Evolutionary conservation across 2,113 vertebrate species (phyloP).

Genomic region (Oryzias celebensis): DNA sequence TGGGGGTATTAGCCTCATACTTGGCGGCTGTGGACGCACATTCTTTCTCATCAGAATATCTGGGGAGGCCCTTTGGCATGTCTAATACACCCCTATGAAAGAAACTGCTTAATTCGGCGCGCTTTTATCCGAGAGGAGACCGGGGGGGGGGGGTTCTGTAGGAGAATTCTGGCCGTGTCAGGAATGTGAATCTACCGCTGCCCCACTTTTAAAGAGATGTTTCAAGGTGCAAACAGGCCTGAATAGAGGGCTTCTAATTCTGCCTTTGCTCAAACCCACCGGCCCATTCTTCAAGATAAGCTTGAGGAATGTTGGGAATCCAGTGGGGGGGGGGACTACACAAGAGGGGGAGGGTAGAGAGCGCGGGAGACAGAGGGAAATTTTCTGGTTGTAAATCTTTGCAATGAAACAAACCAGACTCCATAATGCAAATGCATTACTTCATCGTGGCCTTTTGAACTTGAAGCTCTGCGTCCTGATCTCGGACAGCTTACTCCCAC

Average conservation of each 20-base stretch:
- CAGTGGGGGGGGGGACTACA: conserved; percentile 35
- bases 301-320: conserved; percentile 83
- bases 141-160: conserved; percentile 13
- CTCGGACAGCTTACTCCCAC: not conserved
- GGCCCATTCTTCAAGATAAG: conserved; percentile 82
- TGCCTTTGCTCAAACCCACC: conserved; percentile 72
- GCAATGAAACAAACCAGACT: conserved; percentile 59
- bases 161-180: conserved; percentile 73
- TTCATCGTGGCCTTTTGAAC: not conserved
- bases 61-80: conserved; percentile 39
- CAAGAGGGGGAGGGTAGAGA: conserved; percentile 42
- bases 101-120: conserved; percentile 50
- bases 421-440: conserved; percentile 4
- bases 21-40: conserved; percentile 31
- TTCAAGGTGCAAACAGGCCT: conserved; percentile 73
- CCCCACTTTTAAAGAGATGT: conserved; percentile 71
- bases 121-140: conserved; percentile 67
- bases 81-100: conserved; percentile 50
- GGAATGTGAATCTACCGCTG: conserved; percentile 76
- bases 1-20: conserved; percentile 10
- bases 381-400: conserved; percentile 66
- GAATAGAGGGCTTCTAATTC: conserved; percentile 71
- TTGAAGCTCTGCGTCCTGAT: not conserved
- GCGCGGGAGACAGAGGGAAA: conserved; percentile 53
- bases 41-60: conserved; percentile 56